These are phyloP conservation scores for Glyptemys insculpta DNA, from an alignment of 2,797 vertebrate genomes.

Conservation along the genomic window DNA sequence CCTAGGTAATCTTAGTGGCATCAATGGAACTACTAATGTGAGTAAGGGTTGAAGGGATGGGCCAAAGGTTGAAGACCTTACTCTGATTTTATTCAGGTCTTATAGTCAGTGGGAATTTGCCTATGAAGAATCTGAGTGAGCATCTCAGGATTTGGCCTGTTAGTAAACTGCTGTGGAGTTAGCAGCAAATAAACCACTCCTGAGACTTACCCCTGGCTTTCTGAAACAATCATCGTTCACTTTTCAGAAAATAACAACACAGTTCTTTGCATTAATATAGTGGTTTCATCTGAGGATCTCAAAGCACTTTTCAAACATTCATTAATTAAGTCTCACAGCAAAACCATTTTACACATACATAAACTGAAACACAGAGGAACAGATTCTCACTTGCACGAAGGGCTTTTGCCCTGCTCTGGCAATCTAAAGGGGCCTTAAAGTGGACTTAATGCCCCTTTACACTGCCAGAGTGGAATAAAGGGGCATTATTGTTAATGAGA, in stretches of 20 bases:
- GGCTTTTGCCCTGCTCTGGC: neutral
- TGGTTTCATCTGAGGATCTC: neutral
- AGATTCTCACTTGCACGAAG: fast-evolving
- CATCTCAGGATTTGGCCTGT: neutral
- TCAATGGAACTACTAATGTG: neutral
- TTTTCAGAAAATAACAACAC: fast-evolving
- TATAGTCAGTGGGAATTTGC: neutral
- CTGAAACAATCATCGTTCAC: fast-evolving
- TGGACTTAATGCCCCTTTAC: neutral
- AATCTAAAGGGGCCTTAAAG: neutral
- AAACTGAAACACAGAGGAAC: neutral
- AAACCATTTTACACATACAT: neutral
- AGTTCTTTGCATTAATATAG: fast-evolving
- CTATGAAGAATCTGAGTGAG: fast-evolving
- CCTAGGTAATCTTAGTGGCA: neutral
- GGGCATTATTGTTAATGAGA: fast-evolving
- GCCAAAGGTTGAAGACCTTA: neutral
- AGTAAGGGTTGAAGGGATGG: neutral
- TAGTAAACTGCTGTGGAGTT: neutral
- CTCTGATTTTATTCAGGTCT: neutral
- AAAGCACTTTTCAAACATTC: fast-evolving
- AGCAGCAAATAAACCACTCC: neutral
- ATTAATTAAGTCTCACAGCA: neutral
- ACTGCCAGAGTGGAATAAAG: neutral
- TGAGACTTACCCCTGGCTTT: fast-evolving